Base-by-base conservation (phyloP, 2,888 invertebrate genomes). In the Acronicta psi region DNA sequence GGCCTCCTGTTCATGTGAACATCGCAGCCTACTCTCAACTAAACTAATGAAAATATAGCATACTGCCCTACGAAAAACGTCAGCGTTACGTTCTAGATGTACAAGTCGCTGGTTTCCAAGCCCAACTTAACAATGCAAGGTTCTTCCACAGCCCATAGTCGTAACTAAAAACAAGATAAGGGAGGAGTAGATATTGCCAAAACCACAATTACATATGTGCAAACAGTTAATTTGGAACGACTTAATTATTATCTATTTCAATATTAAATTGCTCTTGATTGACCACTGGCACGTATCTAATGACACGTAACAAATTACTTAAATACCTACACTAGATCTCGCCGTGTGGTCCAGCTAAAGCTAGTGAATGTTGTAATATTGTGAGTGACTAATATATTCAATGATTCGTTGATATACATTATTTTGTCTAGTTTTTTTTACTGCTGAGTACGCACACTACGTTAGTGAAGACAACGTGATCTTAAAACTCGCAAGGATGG, bases 231-330 rank as follows among this genome's bases (percentile, higher is more conserved):
- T 64, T 69, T 37, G 38, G 40, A 42, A 40, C 47, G 17, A 57
- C n/a, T 36, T 47, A 70, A 57, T 65, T 57, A 58, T 38, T 55
- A 17, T 8, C 20, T n/a, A 41, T 61, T 61, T 54, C 45, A 65
- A 54, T 68, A 38, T 34, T 60, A 61, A 61, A 69, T 53, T 64
- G 53, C 17, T 70, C 36, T 70, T 70, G 70, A 68, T 70, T 46
- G 46, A 42, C 44, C 43, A 17, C 42, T 25, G 16, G 49, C 23
- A 63, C 31, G 45, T 45, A n/a, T n/a, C n/a, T n/a, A 67, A 57
- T 69, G 46, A 58, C 51, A 69, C 46, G 58, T 64, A 58, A 68
- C 70, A 53, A 67, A 67, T 63, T 41, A 69, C 36, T 31, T 69
- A 69, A 64, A 34, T 69, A 56, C n/a, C n/a, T 34, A 53, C 31